phyloP scores from a whole-genome alignment of 1,140 invertebrate species.

The Pachyrhynchus sulphureomaculatus region DNA sequence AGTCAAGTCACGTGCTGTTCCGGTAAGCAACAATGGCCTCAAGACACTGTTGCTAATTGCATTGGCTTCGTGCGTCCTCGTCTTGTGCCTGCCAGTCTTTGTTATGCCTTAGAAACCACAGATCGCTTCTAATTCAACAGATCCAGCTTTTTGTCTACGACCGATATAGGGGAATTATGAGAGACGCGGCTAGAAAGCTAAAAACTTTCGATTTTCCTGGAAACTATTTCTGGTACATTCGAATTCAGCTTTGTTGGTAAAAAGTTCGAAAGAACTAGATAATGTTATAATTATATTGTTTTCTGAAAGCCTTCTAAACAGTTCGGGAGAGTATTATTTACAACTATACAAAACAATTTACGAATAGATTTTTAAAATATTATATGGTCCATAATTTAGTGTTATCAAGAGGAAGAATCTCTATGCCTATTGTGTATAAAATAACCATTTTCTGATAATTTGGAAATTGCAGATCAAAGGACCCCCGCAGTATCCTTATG shows the following conservation, averaged over 20 bases:
- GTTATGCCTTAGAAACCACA: conserved; percentile 13
- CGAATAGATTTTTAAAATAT: no score
- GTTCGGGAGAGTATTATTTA: no score
- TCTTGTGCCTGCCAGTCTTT: conserved; percentile 14
- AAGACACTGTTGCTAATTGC: conserved; percentile 50
- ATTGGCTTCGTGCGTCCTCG: conserved; percentile 26
- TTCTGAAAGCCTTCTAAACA: no score
- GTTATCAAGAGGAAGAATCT: no score
- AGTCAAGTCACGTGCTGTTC: conserved; percentile 42
- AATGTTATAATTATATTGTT: no score
- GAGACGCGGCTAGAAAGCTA: neutral
- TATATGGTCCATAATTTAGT: no score
- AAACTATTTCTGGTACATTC: neutral
- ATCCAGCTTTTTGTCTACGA: conserved; percentile 9
- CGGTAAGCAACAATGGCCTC: conserved; percentile 47
- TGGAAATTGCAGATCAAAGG: no score
- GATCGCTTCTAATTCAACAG: conserved; percentile 20
- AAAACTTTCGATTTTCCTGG: neutral
- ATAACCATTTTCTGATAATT: no score
- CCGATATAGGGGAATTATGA: conserved; percentile 11
- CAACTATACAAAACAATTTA: no score
- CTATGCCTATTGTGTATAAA: no score
- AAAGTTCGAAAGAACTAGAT: no score
- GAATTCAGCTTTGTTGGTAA: neutral
- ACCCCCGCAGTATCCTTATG: no score